A percentile compares a stretch with the other conserved stretches of the same genome.
phyloP scores from a whole-genome alignment of 2,797 vertebrate genomes.

The Novumbra hubbsi region DNA sequence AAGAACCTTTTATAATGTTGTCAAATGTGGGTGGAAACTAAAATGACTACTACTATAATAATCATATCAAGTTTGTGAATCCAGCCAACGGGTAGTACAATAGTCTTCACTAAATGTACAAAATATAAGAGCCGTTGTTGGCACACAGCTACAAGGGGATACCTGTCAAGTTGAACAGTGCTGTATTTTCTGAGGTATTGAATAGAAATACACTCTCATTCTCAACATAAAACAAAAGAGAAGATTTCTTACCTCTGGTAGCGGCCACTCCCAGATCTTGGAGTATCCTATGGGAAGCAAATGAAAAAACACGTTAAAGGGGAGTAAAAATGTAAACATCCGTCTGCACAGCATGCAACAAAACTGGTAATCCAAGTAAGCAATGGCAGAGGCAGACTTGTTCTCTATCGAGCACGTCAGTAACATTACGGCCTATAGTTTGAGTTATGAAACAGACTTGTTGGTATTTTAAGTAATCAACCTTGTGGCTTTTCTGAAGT shows the following conservation, averaged over 20 bases:
- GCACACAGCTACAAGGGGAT: constrained; percentile 25
- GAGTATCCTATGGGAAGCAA: constrained; percentile 78
- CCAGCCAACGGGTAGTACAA: constrained; percentile 26
- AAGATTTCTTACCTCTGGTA: constrained; percentile 85
- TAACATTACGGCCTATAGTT: background rate
- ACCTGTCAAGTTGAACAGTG: constrained; percentile 30
- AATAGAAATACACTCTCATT: background rate
- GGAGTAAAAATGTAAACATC: background rate
- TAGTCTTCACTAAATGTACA: constrained; percentile 11
- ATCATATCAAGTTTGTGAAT: constrained; percentile 13
- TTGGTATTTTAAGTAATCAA: background rate
- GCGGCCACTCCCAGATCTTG: constrained; percentile 78
- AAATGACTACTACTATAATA: too few relatives aligned
- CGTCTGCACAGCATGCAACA: background rate
- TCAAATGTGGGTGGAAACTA: too few relatives aligned
- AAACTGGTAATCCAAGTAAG: background rate
- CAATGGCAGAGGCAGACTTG: background rate
- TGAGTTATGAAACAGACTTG: background rate
- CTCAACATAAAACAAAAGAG: background rate
- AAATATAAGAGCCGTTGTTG: constrained; percentile 42
- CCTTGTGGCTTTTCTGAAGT: background rate
- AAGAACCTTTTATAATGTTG: too few relatives aligned
- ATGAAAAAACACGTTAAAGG: constrained; percentile 17
- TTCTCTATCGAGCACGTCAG: background rate
- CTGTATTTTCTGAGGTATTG: constrained; percentile 27